A percentile compares a stretch with the other conserved stretches of the same genome.
phyloP scores from a whole-genome alignment of 2,113 vertebrate genomes.

The Toxostoma redivivum region DNA sequence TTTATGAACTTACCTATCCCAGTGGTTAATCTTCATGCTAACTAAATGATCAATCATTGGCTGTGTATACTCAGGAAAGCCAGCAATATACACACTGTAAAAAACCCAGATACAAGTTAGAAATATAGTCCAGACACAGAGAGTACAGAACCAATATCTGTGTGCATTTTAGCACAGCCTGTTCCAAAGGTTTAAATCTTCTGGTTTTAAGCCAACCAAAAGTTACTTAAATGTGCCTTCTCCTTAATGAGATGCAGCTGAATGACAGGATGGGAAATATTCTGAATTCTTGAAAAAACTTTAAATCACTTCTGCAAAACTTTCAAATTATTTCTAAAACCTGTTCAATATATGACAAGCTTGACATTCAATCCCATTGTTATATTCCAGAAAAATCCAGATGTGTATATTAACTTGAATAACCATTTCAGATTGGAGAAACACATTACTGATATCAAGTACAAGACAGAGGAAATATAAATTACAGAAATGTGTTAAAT shows the following conservation, averaged over 20 bases:
- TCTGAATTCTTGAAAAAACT: background rate
- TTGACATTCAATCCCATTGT: background rate
- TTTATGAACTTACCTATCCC: slow-evolving; percentile 82
- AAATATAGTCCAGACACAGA: background rate
- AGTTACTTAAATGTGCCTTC: background rate
- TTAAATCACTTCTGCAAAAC: background rate
- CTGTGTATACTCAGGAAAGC: slow-evolving; percentile 89
- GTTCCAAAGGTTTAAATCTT: background rate
- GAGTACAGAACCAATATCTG: background rate
- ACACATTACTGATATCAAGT: background rate
- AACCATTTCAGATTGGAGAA: background rate
- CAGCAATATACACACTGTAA: slow-evolving; percentile 83
- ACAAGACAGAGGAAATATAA: background rate
- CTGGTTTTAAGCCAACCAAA: background rate
- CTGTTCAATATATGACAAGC: background rate
- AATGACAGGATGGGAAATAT: background rate
- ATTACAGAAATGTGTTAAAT: background rate
- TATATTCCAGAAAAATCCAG: background rate
- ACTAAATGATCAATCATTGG: slow-evolving; percentile 91
- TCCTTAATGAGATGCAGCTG: background rate
- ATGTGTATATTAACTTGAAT: background rate
- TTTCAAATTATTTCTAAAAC: background rate
- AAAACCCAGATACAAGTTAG: background rate
- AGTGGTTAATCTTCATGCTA: slow-evolving; percentile 89
- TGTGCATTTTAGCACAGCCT: background rate